Evolutionary conservation across 2,797 vertebrate genomes (phyloP), one percentile per base, ranked within the genome.

Genomic region (Crocodylus rhombifer): DNA sequence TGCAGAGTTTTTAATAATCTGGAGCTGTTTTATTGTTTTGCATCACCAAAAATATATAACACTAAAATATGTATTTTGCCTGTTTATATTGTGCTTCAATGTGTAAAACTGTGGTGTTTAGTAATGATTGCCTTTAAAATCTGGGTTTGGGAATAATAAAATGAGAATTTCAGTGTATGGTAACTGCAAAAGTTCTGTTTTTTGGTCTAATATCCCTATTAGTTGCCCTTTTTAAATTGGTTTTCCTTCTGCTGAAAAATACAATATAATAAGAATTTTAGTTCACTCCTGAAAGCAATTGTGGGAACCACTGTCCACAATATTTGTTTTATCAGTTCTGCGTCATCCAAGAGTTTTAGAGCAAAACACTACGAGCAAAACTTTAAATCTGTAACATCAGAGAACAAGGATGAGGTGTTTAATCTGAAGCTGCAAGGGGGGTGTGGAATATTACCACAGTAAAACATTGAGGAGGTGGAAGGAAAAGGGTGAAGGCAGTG

Each of bases 401-500:
- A 56, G 51, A 30, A 58, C 57, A 67, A 1, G 1, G 64, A 17
- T 78, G 69, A 15, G 5, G 17, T 82, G 67, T 73, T 87, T 83
- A 61, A 86, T 58, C 18, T 33, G 89, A 82, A 88, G 75, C 57
- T 51, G 51, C 2, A 11, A 18, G 57, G 57, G 67, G 60, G 85
- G 51, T 64, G 69, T 36, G 65, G 69, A 61, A 51, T n/a, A 30
- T 64, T 88, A 62, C 65, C 0, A 0, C 3, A 3, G 42, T 15
- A 51, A 21, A 56, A 58, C 64, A 30, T 63, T 18, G 14, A 80
- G 82, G 76, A 23, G 78, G 71, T 77, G 87, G 87, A 89, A 95
- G 89, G 91, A 91, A 89, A 36, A 89, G 71, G 94, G 89, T 94
- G 89, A 79, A 81, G 25, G 83, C 56, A 71, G 51, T 2, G 1